Evolutionary conservation across 1,140 invertebrate species (phyloP).

Genomic region (Drosophila kepulauana): DNA sequence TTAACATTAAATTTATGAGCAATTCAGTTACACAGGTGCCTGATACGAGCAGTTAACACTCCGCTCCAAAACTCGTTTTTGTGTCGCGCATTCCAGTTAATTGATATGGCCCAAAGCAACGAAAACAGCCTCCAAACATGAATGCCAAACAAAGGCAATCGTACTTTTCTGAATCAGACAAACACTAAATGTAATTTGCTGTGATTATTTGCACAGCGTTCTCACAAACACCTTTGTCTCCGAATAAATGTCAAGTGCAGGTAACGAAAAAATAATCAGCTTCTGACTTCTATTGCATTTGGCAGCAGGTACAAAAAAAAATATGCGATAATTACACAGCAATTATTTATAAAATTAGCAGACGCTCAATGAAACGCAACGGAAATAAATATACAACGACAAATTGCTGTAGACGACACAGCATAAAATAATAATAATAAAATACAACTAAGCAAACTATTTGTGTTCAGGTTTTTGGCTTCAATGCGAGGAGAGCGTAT

Average conservation of each 20-base stretch:
- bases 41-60: slow-evolving; percentile 32
- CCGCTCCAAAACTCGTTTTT: slow-evolving; percentile 29
- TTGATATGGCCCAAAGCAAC: slow-evolving; percentile 63
- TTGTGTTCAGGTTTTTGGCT: slow-evolving; percentile 26
- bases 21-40: slow-evolving; percentile 55
- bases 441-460: slow-evolving; percentile 8
- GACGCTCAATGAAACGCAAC: slow-evolving; percentile 39
- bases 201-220: slow-evolving; percentile 8
- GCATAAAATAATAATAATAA: neutral
- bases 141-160: slow-evolving; percentile 13
- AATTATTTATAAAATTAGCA: slow-evolving; percentile 68
- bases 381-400: slow-evolving; percentile 27
- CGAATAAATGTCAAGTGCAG: slow-evolving; percentile 47
- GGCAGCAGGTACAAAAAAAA: slow-evolving; percentile 21
- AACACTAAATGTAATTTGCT: slow-evolving; percentile 14
- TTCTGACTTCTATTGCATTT: slow-evolving; percentile 4
- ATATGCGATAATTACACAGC: slow-evolving; percentile 52
- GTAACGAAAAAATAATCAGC: slow-evolving; percentile 12
- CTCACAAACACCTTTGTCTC: neutral
- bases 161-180: slow-evolving; percentile 23
- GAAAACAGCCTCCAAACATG: slow-evolving; percentile 34
- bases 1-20: slow-evolving; percentile 78
- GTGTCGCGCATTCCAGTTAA: slow-evolving; percentile 56
- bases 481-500: neutral
- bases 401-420: slow-evolving; percentile 38